Evolutionary conservation across 2,113 vertebrate genomes (phyloP).

Genomic region (Muntiacus reevesi): DNA sequence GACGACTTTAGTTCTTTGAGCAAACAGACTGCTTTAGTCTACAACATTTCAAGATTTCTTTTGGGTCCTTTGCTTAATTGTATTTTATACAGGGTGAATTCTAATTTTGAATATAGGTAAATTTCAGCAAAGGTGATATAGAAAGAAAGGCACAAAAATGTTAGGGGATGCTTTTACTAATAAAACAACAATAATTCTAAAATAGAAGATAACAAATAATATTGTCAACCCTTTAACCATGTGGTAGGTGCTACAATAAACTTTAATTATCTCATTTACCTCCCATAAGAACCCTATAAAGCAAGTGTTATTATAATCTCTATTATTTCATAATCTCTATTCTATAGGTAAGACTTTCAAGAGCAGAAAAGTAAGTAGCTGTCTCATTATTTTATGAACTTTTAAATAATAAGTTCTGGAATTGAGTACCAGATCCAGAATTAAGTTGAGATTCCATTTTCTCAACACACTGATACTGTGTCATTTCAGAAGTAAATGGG

Average conservation of each 20-base stretch:
- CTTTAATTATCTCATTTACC: not conserved
- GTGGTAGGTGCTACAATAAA: not conserved
- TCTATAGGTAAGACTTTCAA: not conserved
- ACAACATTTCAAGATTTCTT: not conserved
- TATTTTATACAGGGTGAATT: not conserved
- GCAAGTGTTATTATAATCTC: not conserved
- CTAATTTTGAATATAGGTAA: not conserved
- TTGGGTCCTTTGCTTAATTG: not conserved
- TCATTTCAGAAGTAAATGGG: not conserved
- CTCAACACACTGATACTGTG: not conserved
- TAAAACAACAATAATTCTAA: not conserved
- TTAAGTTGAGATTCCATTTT: not conserved
- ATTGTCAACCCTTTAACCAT: not conserved
- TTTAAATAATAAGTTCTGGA: not conserved
- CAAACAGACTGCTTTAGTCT: not conserved
- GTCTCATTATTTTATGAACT: not conserved
- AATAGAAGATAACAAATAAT: not conserved
- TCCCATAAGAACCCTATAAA: not conserved
- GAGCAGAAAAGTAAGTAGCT: not conserved
- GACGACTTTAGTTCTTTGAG: constrained; percentile 9
- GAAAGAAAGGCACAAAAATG: constrained; percentile 4
- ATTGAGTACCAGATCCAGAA: not conserved
- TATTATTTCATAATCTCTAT: not conserved
- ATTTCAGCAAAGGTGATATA: not conserved
- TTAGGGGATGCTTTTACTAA: not conserved